phyloP scores from a whole-genome alignment of 2,113 vertebrate genomes.

The Ophiodon elongatus region DNA sequence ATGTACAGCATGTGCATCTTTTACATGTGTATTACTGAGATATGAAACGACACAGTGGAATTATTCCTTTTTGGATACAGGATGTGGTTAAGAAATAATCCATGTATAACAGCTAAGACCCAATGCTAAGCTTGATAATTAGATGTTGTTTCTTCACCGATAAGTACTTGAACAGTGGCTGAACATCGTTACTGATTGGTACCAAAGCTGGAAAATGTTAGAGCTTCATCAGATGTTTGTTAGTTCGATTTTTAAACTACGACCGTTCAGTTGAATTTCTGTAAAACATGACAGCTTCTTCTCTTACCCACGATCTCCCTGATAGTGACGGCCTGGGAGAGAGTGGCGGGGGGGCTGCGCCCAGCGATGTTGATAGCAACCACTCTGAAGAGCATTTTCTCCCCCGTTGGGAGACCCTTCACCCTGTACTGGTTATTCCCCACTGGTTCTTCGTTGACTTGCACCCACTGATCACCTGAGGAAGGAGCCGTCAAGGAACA shows the following conservation, averaged over 20 bases:
- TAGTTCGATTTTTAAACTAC: background rate
- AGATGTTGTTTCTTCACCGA: background rate
- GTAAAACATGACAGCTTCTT: background rate
- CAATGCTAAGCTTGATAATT: background rate
- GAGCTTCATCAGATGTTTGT: background rate
- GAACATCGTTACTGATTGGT: background rate
- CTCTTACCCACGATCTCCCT: constrained; percentile 89
- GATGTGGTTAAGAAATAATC: background rate
- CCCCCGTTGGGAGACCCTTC: constrained; percentile 88
- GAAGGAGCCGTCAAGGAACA: background rate
- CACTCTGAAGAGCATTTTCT: constrained; percentile 90
- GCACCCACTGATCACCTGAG: constrained; percentile 87
- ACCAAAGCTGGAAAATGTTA: background rate
- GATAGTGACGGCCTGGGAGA: constrained; percentile 88
- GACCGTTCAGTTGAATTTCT: background rate
- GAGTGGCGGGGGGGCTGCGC: constrained; percentile 83
- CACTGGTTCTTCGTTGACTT: constrained; percentile 81
- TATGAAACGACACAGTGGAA: background rate
- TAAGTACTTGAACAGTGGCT: background rate
- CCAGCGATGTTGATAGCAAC: constrained; percentile 89
- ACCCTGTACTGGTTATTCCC: constrained; percentile 85
- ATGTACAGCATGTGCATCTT: constrained; percentile 1
- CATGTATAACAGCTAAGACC: background rate
- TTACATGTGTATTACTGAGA: background rate
- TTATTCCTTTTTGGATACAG: background rate